These are phyloP conservation scores for Anguilla japonica DNA, from an alignment of 2,113 vertebrate genomes.

Conservation along the genomic window DNA sequence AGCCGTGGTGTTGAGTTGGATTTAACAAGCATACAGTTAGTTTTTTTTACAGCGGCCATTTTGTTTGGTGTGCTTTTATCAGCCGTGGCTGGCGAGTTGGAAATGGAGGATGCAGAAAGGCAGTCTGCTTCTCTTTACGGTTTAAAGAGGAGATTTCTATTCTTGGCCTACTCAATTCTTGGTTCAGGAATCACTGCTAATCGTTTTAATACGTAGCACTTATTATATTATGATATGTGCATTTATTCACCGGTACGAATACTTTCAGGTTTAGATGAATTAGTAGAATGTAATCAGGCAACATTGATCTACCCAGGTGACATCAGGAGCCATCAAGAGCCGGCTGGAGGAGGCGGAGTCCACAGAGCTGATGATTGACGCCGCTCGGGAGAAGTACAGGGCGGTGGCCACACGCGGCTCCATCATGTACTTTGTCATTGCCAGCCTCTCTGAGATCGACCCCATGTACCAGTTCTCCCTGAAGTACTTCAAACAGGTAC, in stretches of 20 bases:
- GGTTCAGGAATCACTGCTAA: too few relatives aligned
- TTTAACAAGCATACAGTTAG: too few relatives aligned
- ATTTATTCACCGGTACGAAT: too few relatives aligned
- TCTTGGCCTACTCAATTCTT: not conserved
- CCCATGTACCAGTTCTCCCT: constrained; percentile 82
- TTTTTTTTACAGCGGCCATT: too few relatives aligned
- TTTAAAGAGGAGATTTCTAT: not conserved
- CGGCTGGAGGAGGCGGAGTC: constrained; percentile 74
- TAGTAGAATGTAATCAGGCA: too few relatives aligned
- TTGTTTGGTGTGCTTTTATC: too few relatives aligned
- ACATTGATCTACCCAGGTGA: constrained; percentile 53
- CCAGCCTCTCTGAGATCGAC: constrained; percentile 80
- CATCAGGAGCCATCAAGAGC: constrained; percentile 72
- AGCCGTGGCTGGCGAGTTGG: too few relatives aligned
- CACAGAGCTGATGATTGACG: constrained; percentile 74
- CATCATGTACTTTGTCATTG: constrained; percentile 75
- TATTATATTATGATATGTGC: too few relatives aligned
- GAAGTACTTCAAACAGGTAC: constrained; percentile 84
- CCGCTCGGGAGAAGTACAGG: constrained; percentile 70
- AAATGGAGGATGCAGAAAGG: too few relatives aligned
- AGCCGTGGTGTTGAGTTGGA: too few relatives aligned
- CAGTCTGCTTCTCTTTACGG: not conserved
- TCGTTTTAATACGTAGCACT: too few relatives aligned
- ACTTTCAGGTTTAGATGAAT: too few relatives aligned
- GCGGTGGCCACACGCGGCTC: constrained; percentile 73